phyloP scores from a whole-genome alignment of 2,888 invertebrate species.

The Napeogenes sylphis region DNA sequence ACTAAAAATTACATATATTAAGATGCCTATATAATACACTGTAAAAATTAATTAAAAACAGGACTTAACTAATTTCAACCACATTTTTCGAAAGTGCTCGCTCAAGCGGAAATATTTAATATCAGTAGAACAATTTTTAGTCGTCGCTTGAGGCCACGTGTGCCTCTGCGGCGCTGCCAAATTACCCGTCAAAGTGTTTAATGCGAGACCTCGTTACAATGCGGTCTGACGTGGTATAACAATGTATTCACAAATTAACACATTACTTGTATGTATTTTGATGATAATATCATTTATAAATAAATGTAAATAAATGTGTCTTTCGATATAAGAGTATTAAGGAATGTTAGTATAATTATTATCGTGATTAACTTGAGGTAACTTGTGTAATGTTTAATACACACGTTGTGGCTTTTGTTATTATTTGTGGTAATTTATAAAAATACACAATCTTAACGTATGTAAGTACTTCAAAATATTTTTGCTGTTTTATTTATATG shows the following conservation, averaged over 20 bases:
- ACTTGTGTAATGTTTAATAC: no score
- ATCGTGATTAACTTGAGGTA: no score
- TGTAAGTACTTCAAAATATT: not conserved
- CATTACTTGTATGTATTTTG: not conserved
- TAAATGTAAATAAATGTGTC: not conserved
- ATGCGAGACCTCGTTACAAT: constrained; percentile 45
- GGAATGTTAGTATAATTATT: no score
- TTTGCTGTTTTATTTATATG: not conserved
- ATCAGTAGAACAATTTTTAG: constrained; percentile 43
- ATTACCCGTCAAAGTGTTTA: constrained; percentile 66
- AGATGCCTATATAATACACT: no score
- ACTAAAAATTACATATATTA: no score
- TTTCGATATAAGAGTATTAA: not conserved
- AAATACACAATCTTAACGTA: no score
- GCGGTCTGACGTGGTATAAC: constrained; percentile 22
- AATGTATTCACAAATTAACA: constrained; percentile 19
- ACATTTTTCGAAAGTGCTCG: no score
- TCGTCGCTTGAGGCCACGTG: constrained; percentile 41
- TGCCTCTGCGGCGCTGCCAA: constrained; percentile 45
- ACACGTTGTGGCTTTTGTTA: no score
- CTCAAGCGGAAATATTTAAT: constrained; percentile 27
- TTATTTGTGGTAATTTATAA: no score
- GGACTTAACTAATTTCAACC: no score
- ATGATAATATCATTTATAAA: no score
- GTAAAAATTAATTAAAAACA: no score